Conservation (phyloP, 2,888 invertebrate genomes). For the Zonitis immaculata region DNA sequence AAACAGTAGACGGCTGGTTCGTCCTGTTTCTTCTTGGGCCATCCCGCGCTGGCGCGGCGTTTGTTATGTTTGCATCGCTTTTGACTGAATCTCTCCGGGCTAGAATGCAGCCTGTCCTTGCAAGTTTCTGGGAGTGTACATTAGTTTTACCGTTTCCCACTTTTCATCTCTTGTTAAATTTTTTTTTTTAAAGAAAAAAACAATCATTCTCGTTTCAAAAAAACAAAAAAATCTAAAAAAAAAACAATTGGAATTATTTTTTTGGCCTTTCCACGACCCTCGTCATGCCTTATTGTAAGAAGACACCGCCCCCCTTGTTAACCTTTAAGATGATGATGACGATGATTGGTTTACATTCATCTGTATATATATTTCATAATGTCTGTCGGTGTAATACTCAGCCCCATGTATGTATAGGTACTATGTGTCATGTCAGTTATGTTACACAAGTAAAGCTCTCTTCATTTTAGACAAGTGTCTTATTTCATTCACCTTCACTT, state of each 20-base stretch:
- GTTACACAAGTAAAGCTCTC: slow-evolving; percentile 51
- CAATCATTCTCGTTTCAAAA: slow-evolving; percentile 7
- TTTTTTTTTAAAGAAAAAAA: slow-evolving; percentile 6
- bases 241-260: slow-evolving; percentile 14
- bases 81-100: slow-evolving; percentile 45
- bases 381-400: slow-evolving; percentile 49
- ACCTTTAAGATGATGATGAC: slow-evolving; percentile 31
- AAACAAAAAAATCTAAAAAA: background rate
- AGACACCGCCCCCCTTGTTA: slow-evolving; percentile 34
- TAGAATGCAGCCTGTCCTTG: slow-evolving; percentile 36
- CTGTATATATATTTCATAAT: slow-evolving; percentile 41
- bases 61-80: slow-evolving; percentile 45
- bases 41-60: slow-evolving; percentile 48
- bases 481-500: background rate
- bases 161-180: slow-evolving; percentile 2
- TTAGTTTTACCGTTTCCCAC: slow-evolving; percentile 15
- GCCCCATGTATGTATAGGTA: slow-evolving; percentile 49
- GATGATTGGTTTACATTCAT: slow-evolving; percentile 38
- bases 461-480: slow-evolving; percentile 42
- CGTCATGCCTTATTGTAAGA: slow-evolving; percentile 47
- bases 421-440: slow-evolving; percentile 50
- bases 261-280: slow-evolving; percentile 43
- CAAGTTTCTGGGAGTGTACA: slow-evolving; percentile 40
- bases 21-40: slow-evolving; percentile 25
- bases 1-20: slow-evolving; percentile 56